Percentiles rank a stretch among this genome's conserved stretches.
These are phyloP conservation scores for Suillia variegata DNA, from an alignment of 2,888 invertebrate species.

Conservation along the genomic window DNA sequence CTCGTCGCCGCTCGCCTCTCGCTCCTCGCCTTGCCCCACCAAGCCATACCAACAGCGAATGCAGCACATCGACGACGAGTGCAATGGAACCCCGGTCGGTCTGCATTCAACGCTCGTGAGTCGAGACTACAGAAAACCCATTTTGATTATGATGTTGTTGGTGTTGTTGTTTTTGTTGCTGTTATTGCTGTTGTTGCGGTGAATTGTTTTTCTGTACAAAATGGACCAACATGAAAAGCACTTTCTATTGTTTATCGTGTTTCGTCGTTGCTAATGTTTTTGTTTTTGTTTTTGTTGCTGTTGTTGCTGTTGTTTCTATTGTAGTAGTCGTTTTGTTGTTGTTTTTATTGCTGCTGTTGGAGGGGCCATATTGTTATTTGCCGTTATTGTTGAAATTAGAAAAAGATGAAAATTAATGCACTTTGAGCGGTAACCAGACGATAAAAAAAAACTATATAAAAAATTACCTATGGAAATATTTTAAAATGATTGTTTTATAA, in stretches of 20 bases:
- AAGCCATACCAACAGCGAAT: too few species aligned
- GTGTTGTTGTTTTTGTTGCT: not conserved
- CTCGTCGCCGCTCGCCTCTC: too few species aligned
- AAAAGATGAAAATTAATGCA: not conserved
- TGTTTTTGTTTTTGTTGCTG: too few species aligned
- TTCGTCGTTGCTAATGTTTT: not conserved
- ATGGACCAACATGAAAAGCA: conserved; percentile 1
- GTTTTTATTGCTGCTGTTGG: too few species aligned
- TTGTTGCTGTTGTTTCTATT: not conserved
- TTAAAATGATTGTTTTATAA: too few species aligned
- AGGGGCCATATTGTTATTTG: conserved; percentile 1
- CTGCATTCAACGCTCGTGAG: not conserved
- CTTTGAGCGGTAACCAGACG: not conserved
- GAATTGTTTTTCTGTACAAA: not conserved
- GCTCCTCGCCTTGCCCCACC: too few species aligned
- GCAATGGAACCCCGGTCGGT: not conserved
- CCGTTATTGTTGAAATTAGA: not conserved
- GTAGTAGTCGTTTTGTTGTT: not conserved
- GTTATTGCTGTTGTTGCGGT: not conserved
- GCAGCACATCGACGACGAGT: too few species aligned
- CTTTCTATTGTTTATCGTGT: conserved; percentile 1
- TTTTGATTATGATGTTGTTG: not conserved
- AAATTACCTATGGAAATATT: too few species aligned
- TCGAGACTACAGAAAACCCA: not conserved
- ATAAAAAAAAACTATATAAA: too few species aligned